Base-by-base conservation (phyloP, 1,140 invertebrate genomes). In the Oppia nitens region DNA sequence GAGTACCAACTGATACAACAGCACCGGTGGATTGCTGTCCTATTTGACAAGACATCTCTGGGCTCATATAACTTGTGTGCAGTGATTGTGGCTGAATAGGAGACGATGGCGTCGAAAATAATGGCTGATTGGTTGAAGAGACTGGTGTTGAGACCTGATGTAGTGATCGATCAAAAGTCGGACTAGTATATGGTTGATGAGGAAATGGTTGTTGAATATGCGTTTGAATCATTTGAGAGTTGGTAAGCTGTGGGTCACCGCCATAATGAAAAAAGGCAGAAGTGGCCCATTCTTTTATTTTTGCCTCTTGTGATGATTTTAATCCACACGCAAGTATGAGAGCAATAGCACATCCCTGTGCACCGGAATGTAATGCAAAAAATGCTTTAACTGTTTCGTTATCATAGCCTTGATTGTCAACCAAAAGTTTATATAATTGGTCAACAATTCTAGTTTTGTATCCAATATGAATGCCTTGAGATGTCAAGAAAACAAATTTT, bases 231-330 rank as follows among this genome's bases (percentile, higher is more conserved):
- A 24, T 3, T 21, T 29, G 25, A 25, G 26, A 20, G 21, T 17
- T 52, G n/a, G 14, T 32, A 50, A 58, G 51, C 26, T 71, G 66
- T 1, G 75, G 77, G 65, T 92, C 87, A 12, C 84, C 84, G 29
- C 92, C 91, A 71, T 91, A 93, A 57, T 90, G 71, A 67, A 95
- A 90, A 69, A 95, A 93, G 0, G 91, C 90, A 67, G 87, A 79
- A 1, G 84, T 84, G 2, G 92, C 91, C 82, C 85, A 87, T 66
- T 94, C 84, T 47, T 55, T 48, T 21, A 65, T 20, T 65, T 87
- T 81, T 27, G 78, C 77, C 60, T 83, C 83, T 62, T 76, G 78
- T 56, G 76, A 72, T 64, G 71, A 78, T 65, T 79, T 80, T 62
- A 80, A 48, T 20, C 56, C 76, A 47, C 87, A 92, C 0, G 89